Base-by-base conservation (phyloP, 2,888 invertebrate genomes). In the Crematogaster levior region DNA sequence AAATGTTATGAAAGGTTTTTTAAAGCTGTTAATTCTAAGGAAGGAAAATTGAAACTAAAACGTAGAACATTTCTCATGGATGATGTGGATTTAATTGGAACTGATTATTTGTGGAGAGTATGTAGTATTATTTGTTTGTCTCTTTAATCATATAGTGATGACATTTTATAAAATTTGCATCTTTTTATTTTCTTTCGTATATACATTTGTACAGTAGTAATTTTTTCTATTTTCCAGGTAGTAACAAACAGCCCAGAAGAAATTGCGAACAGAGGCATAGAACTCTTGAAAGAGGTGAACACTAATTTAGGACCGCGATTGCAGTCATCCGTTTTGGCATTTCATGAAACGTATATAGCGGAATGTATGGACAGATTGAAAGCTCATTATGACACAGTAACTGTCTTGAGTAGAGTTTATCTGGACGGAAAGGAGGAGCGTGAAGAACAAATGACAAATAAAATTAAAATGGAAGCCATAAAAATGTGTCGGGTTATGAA, bases 81-180 rank as follows among this genome's bases (percentile, higher is more conserved):
- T 94, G 98, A 99, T 95, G 97, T 98, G 90, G 98, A 99, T 95
- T 96, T 99, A 92, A 98, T 99, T 93, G 99, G 99, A 87, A 97
- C 98, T 93, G 99, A 99, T 95, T 99, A 99, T 95, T 96, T 99
- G 91, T 99, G 99, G 99, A 96, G 97, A 94, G 98, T 97, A 92
- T 95, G 96, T 95, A 80, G 48, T 15, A 63, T 53, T 43, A 30
- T 53, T 43, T 61, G 10, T 48, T 43, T 24, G 30, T 48, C 48
- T 77, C 15, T 66, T 70, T 24, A 27, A 34, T 51, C 48, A 27
- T 51, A 18, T 37, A n/a, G n/a, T n/a, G n/a, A 48, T 34, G 6
- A 34, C n/a, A 9, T 60, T 40, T 24, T 27, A 37, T 27, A 65
- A 0, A 4, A n/a, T 34, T 48, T 46, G 3, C 6, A 37, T 21